These are phyloP conservation scores for Chloromyia formosa DNA, from an alignment of 2,888 invertebrate species.

Conservation along the genomic window DNA sequence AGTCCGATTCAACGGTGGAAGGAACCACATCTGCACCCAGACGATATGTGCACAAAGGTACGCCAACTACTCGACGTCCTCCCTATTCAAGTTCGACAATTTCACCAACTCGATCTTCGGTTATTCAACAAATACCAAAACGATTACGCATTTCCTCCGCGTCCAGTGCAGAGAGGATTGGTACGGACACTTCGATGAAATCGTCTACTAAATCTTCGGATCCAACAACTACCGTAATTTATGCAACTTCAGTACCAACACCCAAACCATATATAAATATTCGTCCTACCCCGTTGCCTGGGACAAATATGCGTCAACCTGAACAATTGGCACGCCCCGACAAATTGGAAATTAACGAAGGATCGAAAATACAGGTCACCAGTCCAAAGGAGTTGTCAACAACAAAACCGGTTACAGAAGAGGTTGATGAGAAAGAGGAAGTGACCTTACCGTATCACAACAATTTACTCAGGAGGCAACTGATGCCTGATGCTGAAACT, in stretches of 20 bases:
- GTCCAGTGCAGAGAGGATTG: conserved; percentile 24
- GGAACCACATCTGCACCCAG: conserved; percentile 61
- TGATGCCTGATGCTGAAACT: conserved; percentile 67
- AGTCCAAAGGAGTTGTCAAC: conserved; percentile 46
- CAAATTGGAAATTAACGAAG: conserved; percentile 52
- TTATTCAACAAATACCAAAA: conserved; percentile 73
- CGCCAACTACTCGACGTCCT: conserved; percentile 68
- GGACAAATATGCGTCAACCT: conserved; percentile 41
- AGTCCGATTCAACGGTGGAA: conserved; percentile 56
- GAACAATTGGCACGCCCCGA: conserved; percentile 51
- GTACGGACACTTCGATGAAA: not conserved
- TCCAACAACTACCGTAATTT: conserved; percentile 54
- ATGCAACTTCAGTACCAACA: conserved; percentile 55
- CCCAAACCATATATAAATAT: conserved; percentile 52
- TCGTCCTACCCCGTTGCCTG: conserved; percentile 52
- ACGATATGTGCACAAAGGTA: conserved; percentile 57
- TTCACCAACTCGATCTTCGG: conserved; percentile 69
- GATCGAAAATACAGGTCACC: conserved; percentile 49
- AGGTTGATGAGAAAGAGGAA: conserved; percentile 64
- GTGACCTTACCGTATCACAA: conserved; percentile 65
- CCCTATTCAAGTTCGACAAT: conserved; percentile 64
- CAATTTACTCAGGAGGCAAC: conserved; percentile 71
- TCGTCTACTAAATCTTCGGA: conserved; percentile 41
- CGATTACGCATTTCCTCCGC: conserved; percentile 62
- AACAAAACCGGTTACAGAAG: conserved; percentile 68